Base-by-base conservation (phyloP, 1,140 invertebrate genomes). In the Akabosia matsudoensis region DNA sequence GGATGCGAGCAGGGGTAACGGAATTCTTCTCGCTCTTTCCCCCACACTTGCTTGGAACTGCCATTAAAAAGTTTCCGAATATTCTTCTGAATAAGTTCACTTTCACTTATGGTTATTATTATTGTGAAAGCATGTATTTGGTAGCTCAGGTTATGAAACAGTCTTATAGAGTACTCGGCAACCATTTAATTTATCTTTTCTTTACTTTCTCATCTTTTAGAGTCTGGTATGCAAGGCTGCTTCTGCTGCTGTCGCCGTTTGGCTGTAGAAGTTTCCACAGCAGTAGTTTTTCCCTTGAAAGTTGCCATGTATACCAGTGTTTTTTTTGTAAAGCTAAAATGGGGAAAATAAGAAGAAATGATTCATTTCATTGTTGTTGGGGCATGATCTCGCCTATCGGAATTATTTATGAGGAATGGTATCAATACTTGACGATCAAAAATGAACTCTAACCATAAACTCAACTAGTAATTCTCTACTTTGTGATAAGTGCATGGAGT, bases 371-470 rank as follows among this genome's bases (percentile, higher is more conserved):
- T 61, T 61, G 24, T 61, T 61, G 24, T 14, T 45, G 24, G 24
- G 54, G 24, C 54, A 61, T 61, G 54, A 61, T 61, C 54, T 14
- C 24, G 54, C 13, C 54, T 61, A 61, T 61, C 54, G 24, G 54
- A 22, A 61, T 61, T 61, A 61, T 61, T 61, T 61, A 61, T 61
- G 54, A 10, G 54, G 4, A 13, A 61, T 61, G 7, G 4, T 61
- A 61, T 61, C 54, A 61, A 61, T 61, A 61, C 54, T 61, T 61
- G 14, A 61, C 54, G 54, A 61, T 61, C 54, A 61, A 61, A 61
- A 61, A 61, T 45, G 37, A 45, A 45, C 54, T 61, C 54, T 7
- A 45, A 45, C 37, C 37, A 45, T 10, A 14, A 61, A 61, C 54
- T 61, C 54, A n/a, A 61, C 54, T 61, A n/a, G 54, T 61, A 13